Evolutionary conservation across 2,113 vertebrate species (phyloP).

Genomic region (Excalfactoria chinensis): DNA sequence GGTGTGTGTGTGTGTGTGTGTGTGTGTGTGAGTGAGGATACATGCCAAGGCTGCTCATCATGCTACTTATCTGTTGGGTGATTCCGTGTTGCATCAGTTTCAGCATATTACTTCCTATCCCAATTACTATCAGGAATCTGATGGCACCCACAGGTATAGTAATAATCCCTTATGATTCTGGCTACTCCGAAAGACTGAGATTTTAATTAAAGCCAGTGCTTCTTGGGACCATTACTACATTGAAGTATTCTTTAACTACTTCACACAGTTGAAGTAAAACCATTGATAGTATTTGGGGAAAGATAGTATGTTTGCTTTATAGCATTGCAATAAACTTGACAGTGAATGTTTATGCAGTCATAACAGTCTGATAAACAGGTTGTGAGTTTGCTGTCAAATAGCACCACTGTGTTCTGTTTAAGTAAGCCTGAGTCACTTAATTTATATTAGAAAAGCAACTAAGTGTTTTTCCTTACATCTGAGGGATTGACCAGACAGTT

Average conservation of each 20-base stretch:
- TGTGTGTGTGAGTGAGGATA: neutral
- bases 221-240: neutral
- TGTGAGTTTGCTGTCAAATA: neutral
- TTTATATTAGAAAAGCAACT: constrained; percentile 1
- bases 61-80: neutral
- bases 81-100: neutral
- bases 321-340: neutral
- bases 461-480: neutral
- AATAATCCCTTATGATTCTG: neutral
- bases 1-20: neutral
- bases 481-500: neutral
- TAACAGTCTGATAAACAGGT: neutral
- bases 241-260: neutral
- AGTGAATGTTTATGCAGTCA: neutral
- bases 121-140: neutral
- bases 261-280: neutral
- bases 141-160: neutral
- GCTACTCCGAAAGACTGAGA: neutral
- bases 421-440: neutral
- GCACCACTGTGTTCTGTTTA: neutral
- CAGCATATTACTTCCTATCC: neutral
- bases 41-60: neutral
- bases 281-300: neutral
- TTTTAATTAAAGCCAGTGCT: neutral
- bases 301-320: neutral